Conservation (phyloP, 2,888 invertebrate species). For the Nymphalis urticae region DNA sequence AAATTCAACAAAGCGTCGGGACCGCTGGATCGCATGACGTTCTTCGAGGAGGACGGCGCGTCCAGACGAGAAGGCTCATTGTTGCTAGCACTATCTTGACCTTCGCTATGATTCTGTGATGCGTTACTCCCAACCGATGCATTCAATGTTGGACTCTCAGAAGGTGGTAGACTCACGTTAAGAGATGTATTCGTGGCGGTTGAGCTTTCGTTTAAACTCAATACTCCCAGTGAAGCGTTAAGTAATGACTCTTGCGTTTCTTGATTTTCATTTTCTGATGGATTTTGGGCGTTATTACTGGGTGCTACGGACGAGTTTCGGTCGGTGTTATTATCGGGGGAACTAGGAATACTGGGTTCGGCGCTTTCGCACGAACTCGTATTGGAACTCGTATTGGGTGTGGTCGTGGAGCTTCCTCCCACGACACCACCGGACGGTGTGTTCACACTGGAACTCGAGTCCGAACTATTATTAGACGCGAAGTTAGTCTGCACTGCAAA, state of each 20-base stretch:
- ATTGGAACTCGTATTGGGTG: slow-evolving; percentile 86
- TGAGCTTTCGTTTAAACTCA: slow-evolving; percentile 72
- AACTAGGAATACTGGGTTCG: slow-evolving; percentile 87
- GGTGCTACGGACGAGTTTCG: slow-evolving; percentile 52
- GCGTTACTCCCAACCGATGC: slow-evolving; percentile 46
- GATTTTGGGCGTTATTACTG: slow-evolving; percentile 46
- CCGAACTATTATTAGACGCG: slow-evolving; percentile 78
- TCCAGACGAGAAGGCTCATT: slow-evolving; percentile 56
- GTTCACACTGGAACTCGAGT: slow-evolving; percentile 86
- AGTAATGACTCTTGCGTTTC: slow-evolving; percentile 40
- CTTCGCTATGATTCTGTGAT: slow-evolving; percentile 51
- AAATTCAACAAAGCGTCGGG: slow-evolving; percentile 68
- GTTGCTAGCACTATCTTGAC: slow-evolving; percentile 51
- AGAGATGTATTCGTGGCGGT: slow-evolving; percentile 74
- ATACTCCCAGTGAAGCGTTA: slow-evolving; percentile 67
- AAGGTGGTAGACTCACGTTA: slow-evolving; percentile 69
- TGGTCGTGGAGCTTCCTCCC: slow-evolving; percentile 84
- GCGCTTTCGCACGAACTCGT: slow-evolving; percentile 87
- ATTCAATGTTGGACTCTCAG: slow-evolving; percentile 67
- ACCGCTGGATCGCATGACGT: slow-evolving; percentile 51
- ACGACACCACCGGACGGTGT: slow-evolving; percentile 78
- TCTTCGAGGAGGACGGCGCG: slow-evolving; percentile 66
- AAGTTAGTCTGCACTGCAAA: slow-evolving; percentile 58
- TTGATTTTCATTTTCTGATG: slow-evolving; percentile 40
- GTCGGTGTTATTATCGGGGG: slow-evolving; percentile 76